Percentiles rank a stretch among this genome's conserved stretches.
Conservation (phyloP, 2,888 invertebrate genomes). For the Tigriopus californicus region DNA sequence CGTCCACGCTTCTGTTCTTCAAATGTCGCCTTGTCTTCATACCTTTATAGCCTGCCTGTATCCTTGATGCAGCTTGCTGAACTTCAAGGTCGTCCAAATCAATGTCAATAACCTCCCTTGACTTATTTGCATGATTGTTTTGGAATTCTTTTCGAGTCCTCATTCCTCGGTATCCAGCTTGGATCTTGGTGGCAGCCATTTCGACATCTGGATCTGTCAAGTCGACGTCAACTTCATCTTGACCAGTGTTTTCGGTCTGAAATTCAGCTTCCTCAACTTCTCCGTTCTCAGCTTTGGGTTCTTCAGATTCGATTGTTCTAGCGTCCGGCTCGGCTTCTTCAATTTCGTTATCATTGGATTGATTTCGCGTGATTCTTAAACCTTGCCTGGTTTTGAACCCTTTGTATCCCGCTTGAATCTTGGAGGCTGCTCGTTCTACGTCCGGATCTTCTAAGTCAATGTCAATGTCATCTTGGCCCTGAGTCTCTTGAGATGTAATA, state of each 20-base stretch:
- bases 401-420: constrained; percentile 6
- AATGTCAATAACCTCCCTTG: constrained; percentile 5
- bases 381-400: constrained; percentile 5
- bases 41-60: constrained; percentile 12
- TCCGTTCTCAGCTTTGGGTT: background rate
- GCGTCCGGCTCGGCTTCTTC: background rate
- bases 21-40: constrained; percentile 8
- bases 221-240: constrained; percentile 1
- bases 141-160: background rate
- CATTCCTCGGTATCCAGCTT: background rate
- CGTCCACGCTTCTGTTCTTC: background rate
- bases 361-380: background rate
- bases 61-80: constrained; percentile 1
- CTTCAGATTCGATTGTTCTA: too few species aligned
- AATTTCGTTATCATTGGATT: background rate
- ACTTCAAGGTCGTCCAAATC: constrained; percentile 11
- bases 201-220: background rate
- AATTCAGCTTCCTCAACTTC: background rate
- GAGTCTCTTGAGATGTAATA: background rate
- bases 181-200: constrained; percentile 2
- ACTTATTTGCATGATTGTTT: background rate
- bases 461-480: background rate
- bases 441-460: constrained; percentile 5
- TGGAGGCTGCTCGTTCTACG: background rate
- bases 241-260: background rate